Evolutionary conservation across 2,113 vertebrate genomes (phyloP), one percentile per base, ranked within the genome.

Genomic region (Mionectes macconnelli): DNA sequence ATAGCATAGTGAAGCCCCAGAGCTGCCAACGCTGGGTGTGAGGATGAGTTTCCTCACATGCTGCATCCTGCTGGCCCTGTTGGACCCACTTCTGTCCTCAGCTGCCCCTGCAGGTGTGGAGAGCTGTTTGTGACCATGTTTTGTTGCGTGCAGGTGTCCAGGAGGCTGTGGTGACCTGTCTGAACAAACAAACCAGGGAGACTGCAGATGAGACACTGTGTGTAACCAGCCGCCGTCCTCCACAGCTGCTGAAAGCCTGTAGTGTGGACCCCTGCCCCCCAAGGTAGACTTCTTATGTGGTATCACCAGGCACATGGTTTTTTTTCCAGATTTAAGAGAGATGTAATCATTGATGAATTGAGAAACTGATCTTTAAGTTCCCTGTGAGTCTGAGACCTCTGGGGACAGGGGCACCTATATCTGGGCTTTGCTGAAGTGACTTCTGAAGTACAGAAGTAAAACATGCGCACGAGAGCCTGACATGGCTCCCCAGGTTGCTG

Each of bases 161-260:
- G 97, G 99, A 99, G 97, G 98, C 99, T 25, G 98, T 99, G 94
- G 98, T 99, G 89, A 98, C 99, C 96, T 99, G 99, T 96, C 97
- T 99, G 96, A 99, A 99, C 98, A 99, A 99, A 98, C 99, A 99
- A 97, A 99, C 99, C 15, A 97, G 98, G 91, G 98, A 99, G 86
- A 94, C 97, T 15, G 97, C 89, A 1, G 98, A 99, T 0, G 98
- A 99, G 93, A 98, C 72, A 6, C 87, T 98, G 49, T 99, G 99
- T 75, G 97, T 98, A 93, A 98, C 97, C 95, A 97, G 98, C 82
- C 98, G 97, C 20, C 98, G 99, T 27, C 99, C 99, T 70, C 99
- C 99, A 2, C 98, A 97, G 92, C 98, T 99, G 76, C 97, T 99
- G 73, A 99, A 98, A 97, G 96, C 98, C 93, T 99, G 99, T 94